Evolutionary conservation across 2,797 vertebrate species (phyloP), one percentile per base, ranked within the genome.

Genomic region (Oreortyx pictus): DNA sequence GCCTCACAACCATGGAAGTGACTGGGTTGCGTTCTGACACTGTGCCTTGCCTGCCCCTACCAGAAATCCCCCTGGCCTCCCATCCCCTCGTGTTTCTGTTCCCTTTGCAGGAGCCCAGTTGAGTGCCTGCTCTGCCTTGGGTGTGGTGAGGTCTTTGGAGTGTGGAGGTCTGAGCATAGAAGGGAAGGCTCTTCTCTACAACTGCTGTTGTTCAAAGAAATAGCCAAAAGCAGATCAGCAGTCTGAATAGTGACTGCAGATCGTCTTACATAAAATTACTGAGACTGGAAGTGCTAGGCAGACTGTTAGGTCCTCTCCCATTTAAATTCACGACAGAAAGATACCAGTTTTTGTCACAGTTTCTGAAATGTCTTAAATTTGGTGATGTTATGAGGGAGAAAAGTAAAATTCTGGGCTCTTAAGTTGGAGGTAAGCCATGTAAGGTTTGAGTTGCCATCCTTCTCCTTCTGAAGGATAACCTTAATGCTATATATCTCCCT

Each of bases 1-100:
- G 5, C 14, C 12, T 3, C 0, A 0, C 59, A 49, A 24, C 18
- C 23, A 10, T 27, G 73, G 37, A 78, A 76, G 14, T 75, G 80
- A 33, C 3, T 17, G 52, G 18, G 47, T 6, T 60, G 29, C 62
- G 50, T 41, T 77, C 47, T 85, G 41, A 24, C 24, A 11, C 22
- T 24, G 7, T 65, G 5, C 49, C 37, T 47, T 57, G 24, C 61
- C 70, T 1, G 2, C 67, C 65, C 50, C 11, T 23, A 29, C 19
- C 37, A 33, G 73, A 73, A 19, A 5, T 10, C 2, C 12, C 14
- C 13, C 14, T 4, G 3, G 54, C 70, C 68, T 5, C 57, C 41
- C 49, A 7, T 49, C 43, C 37, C 11, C 33, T 33, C 1, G 74
- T 35, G 27, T 62, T 87, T 93, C 60, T 77, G 6, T 44, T 76